Conservation (phyloP, 2,888 invertebrate species). For the Anthrax anthrax region DNA sequence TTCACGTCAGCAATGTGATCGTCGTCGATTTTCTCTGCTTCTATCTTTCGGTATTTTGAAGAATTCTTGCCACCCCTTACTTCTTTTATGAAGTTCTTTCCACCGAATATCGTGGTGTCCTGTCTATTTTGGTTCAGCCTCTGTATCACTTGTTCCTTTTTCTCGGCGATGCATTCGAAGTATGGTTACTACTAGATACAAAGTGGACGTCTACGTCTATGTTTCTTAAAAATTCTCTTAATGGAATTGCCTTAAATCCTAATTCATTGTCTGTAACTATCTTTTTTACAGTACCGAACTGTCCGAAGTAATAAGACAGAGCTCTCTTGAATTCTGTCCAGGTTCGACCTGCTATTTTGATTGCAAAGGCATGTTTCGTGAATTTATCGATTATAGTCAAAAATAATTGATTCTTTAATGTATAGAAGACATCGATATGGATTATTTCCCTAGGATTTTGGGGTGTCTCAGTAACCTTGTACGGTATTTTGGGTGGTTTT, state of each 20-base stretch:
- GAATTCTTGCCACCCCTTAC: constrained; percentile 12
- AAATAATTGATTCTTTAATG: constrained; percentile 2
- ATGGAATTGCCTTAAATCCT: constrained; percentile 13
- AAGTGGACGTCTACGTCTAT: too few relatives aligned
- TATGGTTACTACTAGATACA: constrained; percentile 12
- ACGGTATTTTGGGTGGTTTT: neutral
- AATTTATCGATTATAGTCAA: constrained; percentile 8
- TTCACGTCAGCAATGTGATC: constrained; percentile 9
- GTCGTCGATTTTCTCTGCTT: constrained; percentile 8
- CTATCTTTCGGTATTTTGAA: constrained; percentile 12
- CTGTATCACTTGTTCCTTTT: constrained; percentile 7
- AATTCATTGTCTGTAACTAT: constrained; percentile 12
- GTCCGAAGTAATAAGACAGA: too few relatives aligned
- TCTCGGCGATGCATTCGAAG: constrained; percentile 9
- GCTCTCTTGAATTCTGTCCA: constrained; percentile 6
- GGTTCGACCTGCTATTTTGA: constrained; percentile 1
- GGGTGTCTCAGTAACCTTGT: constrained; percentile 2
- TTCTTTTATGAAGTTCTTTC: constrained; percentile 2
- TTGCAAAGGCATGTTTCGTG: constrained; percentile 5
- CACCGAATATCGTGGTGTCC: neutral
- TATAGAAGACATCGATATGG: constrained; percentile 9
- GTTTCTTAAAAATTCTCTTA: too few relatives aligned
- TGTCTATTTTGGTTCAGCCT: constrained; percentile 7
- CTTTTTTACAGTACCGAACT: constrained; percentile 8
- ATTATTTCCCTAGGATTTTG: constrained; percentile 2